Evolutionary conservation across 2,888 invertebrate species (phyloP), one percentile per base, ranked within the genome.

Genomic region (Cheilosia vernalis): DNA sequence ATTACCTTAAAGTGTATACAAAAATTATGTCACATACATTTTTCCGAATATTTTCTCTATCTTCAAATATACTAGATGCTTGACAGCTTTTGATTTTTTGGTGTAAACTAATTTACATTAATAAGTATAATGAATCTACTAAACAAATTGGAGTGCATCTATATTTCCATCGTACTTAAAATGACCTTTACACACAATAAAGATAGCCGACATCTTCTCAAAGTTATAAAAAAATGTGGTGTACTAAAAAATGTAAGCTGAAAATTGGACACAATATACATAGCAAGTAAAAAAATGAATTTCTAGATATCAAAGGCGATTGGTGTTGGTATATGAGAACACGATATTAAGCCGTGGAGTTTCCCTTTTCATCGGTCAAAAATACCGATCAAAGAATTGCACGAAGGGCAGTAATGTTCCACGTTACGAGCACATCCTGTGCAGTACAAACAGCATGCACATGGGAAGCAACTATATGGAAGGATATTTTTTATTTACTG

Each of bases 381-480:
- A 61, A 91, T 91, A 37, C 93, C 94, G 10, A 93, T 87, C 79
- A 91, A 93, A 0, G 92, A 88, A 44, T 90, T 90, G 87, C 93
- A 93, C 82, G 92, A 91, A 0, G 93, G 93, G 63, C 93, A 93
- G 86, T 92, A 93, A 87, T 93, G 93, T 44, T 93, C 92, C 1
- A 91, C 89, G 56, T 91, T 93, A 64, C 90, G 90, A 87, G 93
- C 93, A 4, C 92, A 91, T 67, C 93, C 90, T 87, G 92, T 89
- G 87, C 93, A 93, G 88, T 93, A 93, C 0, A 93, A 93, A 1
- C 93, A 81, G 53, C 92, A 91, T 15, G 90, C 89, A 69, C 92
- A 93, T 1, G 93, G 93, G 13, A 69, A 76, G 33, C 61, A 93
- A 92, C 86, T 86, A 30, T 49, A 17, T 13, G 2, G 21, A 44